Evolutionary conservation across 1,140 invertebrate species (phyloP), one percentile per base, ranked within the genome.

Genomic region (Asobara japonica): DNA sequence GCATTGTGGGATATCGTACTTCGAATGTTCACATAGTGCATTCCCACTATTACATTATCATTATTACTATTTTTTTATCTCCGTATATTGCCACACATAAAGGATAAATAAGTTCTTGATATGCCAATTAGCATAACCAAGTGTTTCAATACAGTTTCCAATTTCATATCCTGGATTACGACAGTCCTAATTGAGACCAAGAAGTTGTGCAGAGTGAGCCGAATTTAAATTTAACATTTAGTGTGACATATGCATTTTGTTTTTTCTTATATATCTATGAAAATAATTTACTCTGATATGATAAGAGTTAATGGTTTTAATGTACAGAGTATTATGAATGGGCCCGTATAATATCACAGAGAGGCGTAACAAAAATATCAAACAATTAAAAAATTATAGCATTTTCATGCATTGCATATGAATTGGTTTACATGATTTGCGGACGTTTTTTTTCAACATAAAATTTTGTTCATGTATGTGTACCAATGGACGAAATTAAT

Each of bases 301-400:
- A 56, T 56, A 56, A 56, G 51, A 56, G 51, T 56, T 56, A 56
- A 56, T 56, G 51, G 51, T 56, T 56, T 56, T 56, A 56, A 56
- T 56, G 51, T 56, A 56, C 51, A 56, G 51, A 22, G 51, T 56
- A 18, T 18, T 56, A 22, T 56, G 51, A 56, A 56, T 56, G 51
- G 51, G 51, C 51, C 51, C 51, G 51, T 56, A 56, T 56, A 56
- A 56, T 56, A 56, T 56, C 51, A 56, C 51, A 56, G 51, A 56
- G 51, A 56, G 51, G 51, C 51, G 51, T 56, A 56, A 56, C 51
- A 56, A 56, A 56, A 56, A 56, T 56, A 56, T 56, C 22, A 56
- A 56, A 56, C 22, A 56, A 56, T 56, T 56, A 10, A 25, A 25
- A 56, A 56, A 56, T 56, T 56, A 56, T 20, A 56, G 22, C 25